Evolutionary conservation across 2,888 invertebrate species (phyloP).

Genomic region (Metallyticus violacea): DNA sequence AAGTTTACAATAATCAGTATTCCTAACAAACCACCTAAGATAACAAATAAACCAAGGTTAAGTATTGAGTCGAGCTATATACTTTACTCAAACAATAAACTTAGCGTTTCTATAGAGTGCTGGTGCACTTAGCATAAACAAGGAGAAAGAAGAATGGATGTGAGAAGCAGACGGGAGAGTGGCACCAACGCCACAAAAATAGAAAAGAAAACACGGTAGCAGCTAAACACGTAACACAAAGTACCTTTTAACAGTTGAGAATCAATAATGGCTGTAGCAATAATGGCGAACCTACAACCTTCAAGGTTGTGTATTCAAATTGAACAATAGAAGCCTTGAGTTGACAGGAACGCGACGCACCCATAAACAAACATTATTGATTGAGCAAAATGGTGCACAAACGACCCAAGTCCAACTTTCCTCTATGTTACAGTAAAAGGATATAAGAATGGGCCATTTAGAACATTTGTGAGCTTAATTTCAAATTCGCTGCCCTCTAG

Average conservation of each 20-base stretch:
- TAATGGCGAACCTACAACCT: not conserved
- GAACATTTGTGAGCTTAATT: no score
- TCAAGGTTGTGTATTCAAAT: constrained; percentile 14
- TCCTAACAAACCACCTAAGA: not conserved
- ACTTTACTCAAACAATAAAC: constrained; percentile 6
- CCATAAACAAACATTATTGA: constrained; percentile 14
- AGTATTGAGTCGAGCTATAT: not conserved
- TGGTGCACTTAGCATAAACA: not conserved
- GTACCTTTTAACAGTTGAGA: constrained; percentile 8
- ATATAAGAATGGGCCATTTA: no score
- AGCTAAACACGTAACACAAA: constrained; percentile 9
- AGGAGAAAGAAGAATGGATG: not conserved
- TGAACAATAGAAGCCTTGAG: constrained; percentile 14
- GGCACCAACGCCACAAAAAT: not conserved
- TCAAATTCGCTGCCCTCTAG: no score
- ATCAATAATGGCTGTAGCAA: constrained; percentile 3
- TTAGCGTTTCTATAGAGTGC: not conserved
- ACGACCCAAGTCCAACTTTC: not conserved
- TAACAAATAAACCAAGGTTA: constrained; percentile 13
- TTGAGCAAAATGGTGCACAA: not conserved
- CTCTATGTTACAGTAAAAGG: not conserved
- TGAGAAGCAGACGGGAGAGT: not conserved
- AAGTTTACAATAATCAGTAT: constrained; percentile 1
- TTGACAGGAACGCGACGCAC: constrained; percentile 4
- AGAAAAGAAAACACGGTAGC: constrained; percentile 2